A percentile compares a stretch with the other conserved stretches of the same genome.
Evolutionary conservation across 2,113 vertebrate species (phyloP).

Genomic region (Ovis aries): ARS-UI_Ramb_v3.0 NC_056071.1:59435501-59436000

Average conservation of each 20-base stretch:
- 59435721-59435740: neutral
- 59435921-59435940: neutral
- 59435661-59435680: neutral
- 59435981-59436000: rapidly evolving
- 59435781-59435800: neutral
- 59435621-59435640: neutral
- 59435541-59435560: rapidly evolving
- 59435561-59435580: neutral
- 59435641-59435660: neutral
- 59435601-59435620: rapidly evolving
- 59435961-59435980: neutral
- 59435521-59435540: rapidly evolving
- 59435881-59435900: neutral
- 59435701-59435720: neutral
- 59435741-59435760: rapidly evolving
- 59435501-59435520: neutral
- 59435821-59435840: neutral
- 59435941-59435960: neutral
- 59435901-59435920: neutral
- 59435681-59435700: neutral
- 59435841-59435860: neutral
- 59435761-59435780: neutral
- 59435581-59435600: neutral
- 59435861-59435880: neutral
- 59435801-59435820: neutral